Percentiles rank a stretch among this genome's conserved stretches.
phyloP scores from a whole-genome alignment of 1,140 invertebrate genomes.

The Ceratina australensis region DNA sequence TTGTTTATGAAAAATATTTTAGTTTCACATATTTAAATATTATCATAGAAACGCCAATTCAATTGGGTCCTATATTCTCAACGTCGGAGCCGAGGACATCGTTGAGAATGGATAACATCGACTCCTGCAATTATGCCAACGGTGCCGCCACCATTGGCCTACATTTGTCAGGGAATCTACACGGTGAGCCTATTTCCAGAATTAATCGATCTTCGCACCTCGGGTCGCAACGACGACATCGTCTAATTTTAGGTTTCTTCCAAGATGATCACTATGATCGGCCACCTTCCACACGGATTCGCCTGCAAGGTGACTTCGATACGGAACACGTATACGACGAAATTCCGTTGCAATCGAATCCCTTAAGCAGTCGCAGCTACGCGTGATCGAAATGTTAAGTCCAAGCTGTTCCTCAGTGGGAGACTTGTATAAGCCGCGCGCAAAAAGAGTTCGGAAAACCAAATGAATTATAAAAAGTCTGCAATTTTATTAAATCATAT shows the following conservation, averaged over 20 bases:
- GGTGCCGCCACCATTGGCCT: slow-evolving; percentile 71
- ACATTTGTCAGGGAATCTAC: slow-evolving; percentile 69
- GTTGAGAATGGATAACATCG: slow-evolving; percentile 57
- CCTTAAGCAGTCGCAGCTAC: slow-evolving; percentile 56
- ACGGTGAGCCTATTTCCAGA: slow-evolving; percentile 59
- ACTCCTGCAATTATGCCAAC: slow-evolving; percentile 70
- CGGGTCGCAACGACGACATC: neutral
- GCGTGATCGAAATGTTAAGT: slow-evolving; percentile 44
- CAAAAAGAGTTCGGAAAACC: too few relatives aligned
- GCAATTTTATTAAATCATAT: too few relatives aligned
- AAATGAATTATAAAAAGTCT: too few relatives aligned
- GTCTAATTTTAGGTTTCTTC: slow-evolving; percentile 66
- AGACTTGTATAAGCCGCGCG: too few relatives aligned
- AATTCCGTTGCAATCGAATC: slow-evolving; percentile 71
- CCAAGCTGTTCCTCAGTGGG: too few relatives aligned
- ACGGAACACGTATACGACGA: slow-evolving; percentile 76
- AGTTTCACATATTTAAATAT: neutral
- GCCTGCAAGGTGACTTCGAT: slow-evolving; percentile 56
- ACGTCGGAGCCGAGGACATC: slow-evolving; percentile 53
- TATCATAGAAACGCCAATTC: slow-evolving; percentile 64
- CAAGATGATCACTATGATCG: slow-evolving; percentile 75
- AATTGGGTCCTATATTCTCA: slow-evolving; percentile 55
- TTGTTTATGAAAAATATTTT: neutral
- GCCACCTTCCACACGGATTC: slow-evolving; percentile 63
- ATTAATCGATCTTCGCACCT: neutral